These are phyloP conservation scores for Cheilosia vernalis DNA, from an alignment of 2,888 invertebrate species.

Conservation along the genomic window DNA sequence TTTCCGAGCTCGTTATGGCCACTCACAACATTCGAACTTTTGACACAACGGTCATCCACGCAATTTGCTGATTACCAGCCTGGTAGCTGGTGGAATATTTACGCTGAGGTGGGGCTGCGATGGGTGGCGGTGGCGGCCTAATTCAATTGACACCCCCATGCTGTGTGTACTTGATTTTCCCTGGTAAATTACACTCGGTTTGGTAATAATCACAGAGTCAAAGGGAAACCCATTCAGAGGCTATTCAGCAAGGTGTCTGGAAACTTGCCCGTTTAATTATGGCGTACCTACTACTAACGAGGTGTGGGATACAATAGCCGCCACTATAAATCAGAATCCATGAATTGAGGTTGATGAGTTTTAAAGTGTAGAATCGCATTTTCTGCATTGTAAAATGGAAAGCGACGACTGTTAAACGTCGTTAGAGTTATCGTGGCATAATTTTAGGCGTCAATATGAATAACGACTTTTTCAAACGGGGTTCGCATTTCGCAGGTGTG, in stretches of 20 bases:
- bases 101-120: background rate
- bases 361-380: slow-evolving; percentile 71
- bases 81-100: no score
- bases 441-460: slow-evolving; percentile 33
- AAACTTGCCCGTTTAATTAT: slow-evolving; percentile 53
- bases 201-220: background rate
- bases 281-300: slow-evolving; percentile 37
- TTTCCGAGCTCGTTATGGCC: background rate
- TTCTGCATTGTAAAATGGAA: background rate
- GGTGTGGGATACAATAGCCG: slow-evolving; percentile 49
- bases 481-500: background rate
- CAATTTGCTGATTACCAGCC: slow-evolving; percentile 72
- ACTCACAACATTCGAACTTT: slow-evolving; percentile 55
- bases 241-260: slow-evolving; percentile 62
- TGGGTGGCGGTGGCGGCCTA: slow-evolving; percentile 12
- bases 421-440: slow-evolving; percentile 11
- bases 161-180: slow-evolving; percentile 44
- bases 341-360: slow-evolving; percentile 62
- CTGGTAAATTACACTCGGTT: slow-evolving; percentile 55
- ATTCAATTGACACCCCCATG: slow-evolving; percentile 69
- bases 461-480: background rate
- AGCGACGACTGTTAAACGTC: background rate
- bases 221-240: slow-evolving; percentile 3
- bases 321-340: slow-evolving; percentile 34
- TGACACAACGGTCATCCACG: slow-evolving; percentile 66